A percentile compares a stretch with the other conserved stretches of the same genome.
These are phyloP conservation scores for Tenebrio molitor DNA, from an alignment of 1,140 invertebrate species.

Conservation along the genomic window DNA sequence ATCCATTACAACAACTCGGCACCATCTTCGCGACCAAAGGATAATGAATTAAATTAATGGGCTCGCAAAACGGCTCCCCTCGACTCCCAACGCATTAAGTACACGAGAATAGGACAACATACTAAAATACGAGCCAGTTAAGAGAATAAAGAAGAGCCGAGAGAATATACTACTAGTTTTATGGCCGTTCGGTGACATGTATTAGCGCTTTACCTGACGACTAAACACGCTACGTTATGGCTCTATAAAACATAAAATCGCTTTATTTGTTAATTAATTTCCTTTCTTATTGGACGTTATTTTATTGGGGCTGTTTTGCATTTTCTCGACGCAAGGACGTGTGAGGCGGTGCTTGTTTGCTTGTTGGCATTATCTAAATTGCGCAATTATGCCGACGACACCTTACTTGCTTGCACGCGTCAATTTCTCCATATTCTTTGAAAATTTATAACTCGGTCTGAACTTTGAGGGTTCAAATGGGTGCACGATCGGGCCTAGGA, in stretches of 20 bases:
- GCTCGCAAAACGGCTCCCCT: slow-evolving; percentile 61
- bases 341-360: neutral
- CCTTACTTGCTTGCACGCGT: slow-evolving; percentile 3
- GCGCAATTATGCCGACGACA: neutral
- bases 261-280: slow-evolving; percentile 65
- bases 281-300: slow-evolving; percentile 58
- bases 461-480: too few species aligned
- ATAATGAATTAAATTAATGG: slow-evolving; percentile 66
- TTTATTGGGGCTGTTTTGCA: slow-evolving; percentile 43
- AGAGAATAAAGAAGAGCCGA: slow-evolving; percentile 64
- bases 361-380: slow-evolving; percentile 24
- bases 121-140: slow-evolving; percentile 64
- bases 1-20: slow-evolving; percentile 47
- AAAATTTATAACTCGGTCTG: too few species aligned
- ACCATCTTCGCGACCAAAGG: slow-evolving; percentile 58
- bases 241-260: slow-evolving; percentile 61
- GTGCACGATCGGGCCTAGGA: too few species aligned
- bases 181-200: slow-evolving; percentile 61
- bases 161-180: slow-evolving; percentile 63
- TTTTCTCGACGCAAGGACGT: neutral
- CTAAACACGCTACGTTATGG: slow-evolving; percentile 57
- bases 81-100: slow-evolving; percentile 61
- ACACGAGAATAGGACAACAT: slow-evolving; percentile 61
- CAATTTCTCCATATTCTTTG: neutral
- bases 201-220: slow-evolving; percentile 63